A percentile compares a stretch with the other conserved stretches of the same genome.
phyloP scores from a whole-genome alignment of 2,113 vertebrate genomes.

The Strigops habroptila region DNA sequence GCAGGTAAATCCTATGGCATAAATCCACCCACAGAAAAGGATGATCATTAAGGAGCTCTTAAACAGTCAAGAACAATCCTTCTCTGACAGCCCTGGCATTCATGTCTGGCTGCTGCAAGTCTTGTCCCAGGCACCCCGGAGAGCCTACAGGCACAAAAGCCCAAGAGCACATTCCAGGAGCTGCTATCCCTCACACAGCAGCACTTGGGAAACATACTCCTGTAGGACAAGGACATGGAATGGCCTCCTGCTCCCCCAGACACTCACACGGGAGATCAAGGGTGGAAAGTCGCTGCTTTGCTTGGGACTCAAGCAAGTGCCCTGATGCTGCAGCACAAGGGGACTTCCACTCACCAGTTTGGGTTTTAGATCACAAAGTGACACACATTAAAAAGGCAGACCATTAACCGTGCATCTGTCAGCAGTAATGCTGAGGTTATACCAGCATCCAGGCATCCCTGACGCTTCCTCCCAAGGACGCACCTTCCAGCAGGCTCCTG shows the following conservation, averaged over 20 bases:
- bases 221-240: rapidly evolving
- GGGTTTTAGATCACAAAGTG: not conserved
- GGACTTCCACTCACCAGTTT: not conserved
- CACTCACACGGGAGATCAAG: not conserved
- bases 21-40: not conserved
- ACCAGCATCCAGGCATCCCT: not conserved
- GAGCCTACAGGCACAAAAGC: not conserved
- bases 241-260: not conserved
- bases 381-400: not conserved
- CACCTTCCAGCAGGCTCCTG: not conserved
- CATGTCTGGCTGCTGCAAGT: not conserved
- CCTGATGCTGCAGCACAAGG: not conserved
- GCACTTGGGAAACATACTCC: not conserved
- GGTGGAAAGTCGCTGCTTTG: not conserved
- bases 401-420: constrained; percentile 5
- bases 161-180: not conserved
- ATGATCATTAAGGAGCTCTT: not conserved
- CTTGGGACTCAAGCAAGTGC: not conserved
- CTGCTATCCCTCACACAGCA: not conserved
- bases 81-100: not conserved
- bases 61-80: not conserved
- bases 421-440: not conserved
- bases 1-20: not conserved
- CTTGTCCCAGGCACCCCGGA: rapidly evolving
- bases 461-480: not conserved